These are phyloP conservation scores for Alauda arvensis DNA, from an alignment of 2,797 vertebrate species.

Conservation along the genomic window DNA sequence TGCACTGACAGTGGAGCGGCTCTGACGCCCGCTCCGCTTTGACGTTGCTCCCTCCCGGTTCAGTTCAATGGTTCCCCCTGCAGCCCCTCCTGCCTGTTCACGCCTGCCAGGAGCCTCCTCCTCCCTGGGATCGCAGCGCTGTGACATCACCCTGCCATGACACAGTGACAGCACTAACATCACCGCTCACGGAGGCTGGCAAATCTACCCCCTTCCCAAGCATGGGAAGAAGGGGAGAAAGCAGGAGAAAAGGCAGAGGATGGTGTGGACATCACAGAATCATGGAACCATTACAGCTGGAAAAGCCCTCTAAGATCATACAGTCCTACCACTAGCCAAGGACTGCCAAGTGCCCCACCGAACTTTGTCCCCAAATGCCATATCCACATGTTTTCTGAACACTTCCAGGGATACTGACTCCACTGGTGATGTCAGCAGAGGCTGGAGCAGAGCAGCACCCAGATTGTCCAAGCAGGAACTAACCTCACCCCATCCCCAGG, in stretches of 20 bases:
- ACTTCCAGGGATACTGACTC: background rate
- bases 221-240: background rate
- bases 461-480: background rate
- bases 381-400: background rate
- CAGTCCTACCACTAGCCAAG: background rate
- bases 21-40: background rate
- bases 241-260: background rate
- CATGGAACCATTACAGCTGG: accelerated
- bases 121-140: background rate
- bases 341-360: background rate
- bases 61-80: background rate
- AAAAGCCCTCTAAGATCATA: background rate
- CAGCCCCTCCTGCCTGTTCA: background rate
- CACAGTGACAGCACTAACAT: background rate
- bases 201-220: background rate
- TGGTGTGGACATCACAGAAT: background rate
- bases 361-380: background rate
- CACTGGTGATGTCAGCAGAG: background rate
- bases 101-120: background rate
- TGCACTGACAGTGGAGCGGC: background rate
- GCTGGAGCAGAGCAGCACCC: background rate
- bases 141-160: background rate
- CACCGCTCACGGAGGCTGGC: accelerated
- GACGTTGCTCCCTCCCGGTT: background rate
- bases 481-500: background rate